These are phyloP conservation scores for Seladonia tumulorum DNA, from an alignment of 2,888 invertebrate species.

Conservation along the genomic window DNA sequence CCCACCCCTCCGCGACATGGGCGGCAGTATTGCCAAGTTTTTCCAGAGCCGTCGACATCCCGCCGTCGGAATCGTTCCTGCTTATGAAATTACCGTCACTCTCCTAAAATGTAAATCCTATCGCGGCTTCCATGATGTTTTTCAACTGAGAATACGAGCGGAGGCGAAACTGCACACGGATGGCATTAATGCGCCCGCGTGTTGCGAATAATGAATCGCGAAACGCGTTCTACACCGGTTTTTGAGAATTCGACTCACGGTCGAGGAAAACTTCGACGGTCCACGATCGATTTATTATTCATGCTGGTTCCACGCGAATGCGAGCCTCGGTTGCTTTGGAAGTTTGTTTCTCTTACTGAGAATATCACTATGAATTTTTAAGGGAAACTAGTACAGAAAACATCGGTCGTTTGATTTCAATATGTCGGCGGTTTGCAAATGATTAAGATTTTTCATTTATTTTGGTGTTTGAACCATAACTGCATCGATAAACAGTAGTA, in stretches of 20 bases:
- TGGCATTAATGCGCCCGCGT: slow-evolving; percentile 23
- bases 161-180: not conserved
- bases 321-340: not conserved
- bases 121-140: not conserved
- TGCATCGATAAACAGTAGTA: no score
- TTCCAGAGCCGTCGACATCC: not conserved
- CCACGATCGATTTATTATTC: not conserved
- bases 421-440: no score
- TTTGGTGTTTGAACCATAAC: no score
- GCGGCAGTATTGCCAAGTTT: not conserved
- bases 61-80: slow-evolving; percentile 22
- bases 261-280: not conserved
- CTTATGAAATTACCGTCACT: slow-evolving; percentile 48
- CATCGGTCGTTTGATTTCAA: no score
- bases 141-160: not conserved
- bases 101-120: slow-evolving; percentile 40
- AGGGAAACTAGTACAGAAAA: no score
- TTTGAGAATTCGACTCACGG: slow-evolving; percentile 13
- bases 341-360: no score
- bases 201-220: slow-evolving; percentile 29
- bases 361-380: no score
- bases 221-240: not conserved
- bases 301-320: not conserved
- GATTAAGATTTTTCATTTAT: no score
- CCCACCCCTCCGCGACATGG: not conserved